Evolutionary conservation across 1,140 invertebrate species (phyloP).

Genomic region (Penaeus indicus): DNA sequence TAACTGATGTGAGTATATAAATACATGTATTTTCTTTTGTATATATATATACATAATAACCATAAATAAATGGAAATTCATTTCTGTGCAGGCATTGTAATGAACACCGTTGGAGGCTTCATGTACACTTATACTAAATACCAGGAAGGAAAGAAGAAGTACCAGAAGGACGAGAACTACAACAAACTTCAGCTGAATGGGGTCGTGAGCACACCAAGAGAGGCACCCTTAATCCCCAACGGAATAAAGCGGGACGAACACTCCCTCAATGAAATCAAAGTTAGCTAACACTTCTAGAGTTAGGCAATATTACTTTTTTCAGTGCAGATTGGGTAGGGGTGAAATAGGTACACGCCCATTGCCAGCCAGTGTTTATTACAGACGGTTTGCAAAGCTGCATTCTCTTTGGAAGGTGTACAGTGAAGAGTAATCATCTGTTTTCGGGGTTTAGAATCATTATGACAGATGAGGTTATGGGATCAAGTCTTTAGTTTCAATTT

Average conservation of each 20-base stretch:
- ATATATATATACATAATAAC: slow-evolving; percentile 51
- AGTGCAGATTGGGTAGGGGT: not conserved
- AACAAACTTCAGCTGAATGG: slow-evolving; percentile 10
- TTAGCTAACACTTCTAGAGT: slow-evolving; percentile 27
- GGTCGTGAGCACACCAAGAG: not conserved
- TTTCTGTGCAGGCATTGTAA: slow-evolving; percentile 69
- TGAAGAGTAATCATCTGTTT: no score
- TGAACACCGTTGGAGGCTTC: slow-evolving; percentile 71
- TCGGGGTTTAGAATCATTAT: no score
- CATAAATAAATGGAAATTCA: not conserved
- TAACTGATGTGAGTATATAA: not conserved
- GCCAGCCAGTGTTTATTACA: not conserved
- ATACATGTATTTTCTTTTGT: not conserved
- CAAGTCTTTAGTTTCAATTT: no score
- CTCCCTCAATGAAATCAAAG: slow-evolving; percentile 32
- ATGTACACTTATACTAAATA: slow-evolving; percentile 72
- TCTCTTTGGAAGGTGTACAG: no score
- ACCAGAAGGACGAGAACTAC: slow-evolving; percentile 27
- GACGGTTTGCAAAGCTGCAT: no score
- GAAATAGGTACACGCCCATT: not conserved
- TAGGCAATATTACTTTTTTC: not conserved
- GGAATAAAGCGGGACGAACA: slow-evolving; percentile 12
- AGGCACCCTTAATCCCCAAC: not conserved
- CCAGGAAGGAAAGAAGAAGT: slow-evolving; percentile 54
- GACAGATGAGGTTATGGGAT: no score